Base-by-base conservation (phyloP, 2,113 vertebrate genomes). In the Alligator mississippiensis region DNA sequence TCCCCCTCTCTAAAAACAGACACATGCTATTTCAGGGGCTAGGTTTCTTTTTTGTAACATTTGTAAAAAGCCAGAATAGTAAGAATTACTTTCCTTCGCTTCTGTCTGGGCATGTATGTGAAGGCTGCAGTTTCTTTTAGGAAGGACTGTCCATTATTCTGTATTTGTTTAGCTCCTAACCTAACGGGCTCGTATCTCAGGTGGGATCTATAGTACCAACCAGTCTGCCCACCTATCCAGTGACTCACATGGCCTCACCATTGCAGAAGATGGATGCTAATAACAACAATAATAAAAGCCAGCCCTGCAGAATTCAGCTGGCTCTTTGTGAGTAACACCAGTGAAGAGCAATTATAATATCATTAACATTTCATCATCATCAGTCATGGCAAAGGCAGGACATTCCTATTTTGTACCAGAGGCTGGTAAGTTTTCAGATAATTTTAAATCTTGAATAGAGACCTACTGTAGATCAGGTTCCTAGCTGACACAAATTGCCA, bases 301-400 rank as follows among this genome's bases (percentile, higher is more conserved):
- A 34, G n/a, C 18, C n/a, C 34, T 70, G 66, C 17, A 85, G 55
- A 82, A 77, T n/a, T n/a, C 27, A 62, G 5, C 54, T 90, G 80
- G 10, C 13, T 87, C 60, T 62, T 1, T 22, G 86, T 78, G 61
- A 86, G 90, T 88, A 60, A 82, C 89, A 70, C 88, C 55, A 82
- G 16, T 59, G 59, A 78, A 59, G n/a, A 1, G 12, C 94, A 92
- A 84, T 82, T 76, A 74, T 75, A 77, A 70, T 70, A 12, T 47
- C 13, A 80, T 90, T 90, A 90, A 84, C 25, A 74, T 85, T 93
- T 90, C 38, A 68, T 92, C 93, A 70, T 80, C 90, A 83, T 79
- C 55, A 80, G 11, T 80, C 85, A 90, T 30, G 82, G 63, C 60
- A 60, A 68, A 30, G n/a, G 16, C 30, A n/a, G 28, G 64, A 30